Evolutionary conservation across 2,888 invertebrate genomes (phyloP), one percentile per base, ranked within the genome.

Genomic region (Rhodophaea formosa): DNA sequence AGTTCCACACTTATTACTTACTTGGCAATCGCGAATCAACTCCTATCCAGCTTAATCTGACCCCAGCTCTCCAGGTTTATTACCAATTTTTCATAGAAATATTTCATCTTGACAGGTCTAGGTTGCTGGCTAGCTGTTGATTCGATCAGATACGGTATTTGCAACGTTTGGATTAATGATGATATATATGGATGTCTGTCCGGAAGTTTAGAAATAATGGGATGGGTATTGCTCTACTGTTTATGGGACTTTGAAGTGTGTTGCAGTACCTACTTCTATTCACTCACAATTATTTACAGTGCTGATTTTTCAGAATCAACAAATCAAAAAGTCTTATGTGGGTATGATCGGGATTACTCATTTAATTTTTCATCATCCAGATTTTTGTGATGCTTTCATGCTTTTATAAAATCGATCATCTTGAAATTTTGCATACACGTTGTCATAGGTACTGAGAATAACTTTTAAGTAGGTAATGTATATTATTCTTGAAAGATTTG

Each of bases 1-100:
- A 87, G 82, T 83, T 82, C 79, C 78, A 80, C 82, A 85, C 84
- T 82, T 82, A 88, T 86, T 85, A 80, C 85, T 77, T 77, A 81
- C 81, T 68, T 75, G 69, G 76, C 77, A 73, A 79, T 75, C 73
- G 77, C 77, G 73, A 80, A 81, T 79, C 77, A 70, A 69, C 72
- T 63, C 68, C 62, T 68, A 68, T 61, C 88, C 81, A 84, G 68
- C 64, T 64, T 74, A 64, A 51, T 58, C 39, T 65, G 80, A 74
- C 62, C 81, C 57, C 29, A 61, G 32, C 52, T 61, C 61, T 56
- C 59, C 59, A 62, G 43, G 52, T 61, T 61, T 61, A 5, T 12
- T 6, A 42, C 15, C 42, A 43, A 44, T 30, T 43, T 30, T 16
- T 43, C 42, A 12, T 47, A 47, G 8, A 42, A 56, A 8, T 17